Evolutionary conservation across 2,888 invertebrate species (phyloP), one percentile per base, ranked within the genome.

Genomic region (Apamea sordens): DNA sequence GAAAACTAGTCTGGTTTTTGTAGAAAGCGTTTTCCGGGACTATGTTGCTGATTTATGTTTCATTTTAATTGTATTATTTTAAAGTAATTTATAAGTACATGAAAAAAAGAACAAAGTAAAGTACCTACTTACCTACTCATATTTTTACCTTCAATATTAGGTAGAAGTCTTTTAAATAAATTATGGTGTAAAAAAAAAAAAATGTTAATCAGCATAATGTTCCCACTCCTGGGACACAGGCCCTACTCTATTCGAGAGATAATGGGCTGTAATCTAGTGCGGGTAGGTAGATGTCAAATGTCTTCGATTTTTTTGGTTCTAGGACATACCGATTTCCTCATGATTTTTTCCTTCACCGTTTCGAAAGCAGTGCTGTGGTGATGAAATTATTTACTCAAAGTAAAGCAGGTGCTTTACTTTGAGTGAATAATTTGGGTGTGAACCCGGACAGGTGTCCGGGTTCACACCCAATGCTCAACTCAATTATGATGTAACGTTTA

Each of bases 401-500:
- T 53, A 21, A 53, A 56, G 56, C 24, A 15, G 32, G 32, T 32
- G 32, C 32, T 32, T 32, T 32, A 32, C 32, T 32, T 32, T 32
- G 32, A 32, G 32, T 32, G 32, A 32, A 32, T 32, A 32, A 32
- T 32, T 32, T 32, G 32, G 32, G 32, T 32, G 32, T 32, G 32
- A 32, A 32, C 32, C 32, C 32, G 32, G 32, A 32, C 32, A 32
- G 32, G 32, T 8, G 56, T 11, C 10, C 10, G 24, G n/a, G 4
- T 56, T 56, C n/a, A 4, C n/a, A 24, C 10, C 56, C 56, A 56
- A 10, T 10, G 56, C 24, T 56, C 24, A 56, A 56, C 10, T 56
- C 24, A 80, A 64, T 72, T 61, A 69, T 59, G 15, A 50, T 8
- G 44, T 61, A 73, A 79, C n/a, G 15, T 73, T 28, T 18, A 41